Evolutionary conservation across 2,888 invertebrate species (phyloP).

Genomic region (Sinohyriopsis cumingii): DNA sequence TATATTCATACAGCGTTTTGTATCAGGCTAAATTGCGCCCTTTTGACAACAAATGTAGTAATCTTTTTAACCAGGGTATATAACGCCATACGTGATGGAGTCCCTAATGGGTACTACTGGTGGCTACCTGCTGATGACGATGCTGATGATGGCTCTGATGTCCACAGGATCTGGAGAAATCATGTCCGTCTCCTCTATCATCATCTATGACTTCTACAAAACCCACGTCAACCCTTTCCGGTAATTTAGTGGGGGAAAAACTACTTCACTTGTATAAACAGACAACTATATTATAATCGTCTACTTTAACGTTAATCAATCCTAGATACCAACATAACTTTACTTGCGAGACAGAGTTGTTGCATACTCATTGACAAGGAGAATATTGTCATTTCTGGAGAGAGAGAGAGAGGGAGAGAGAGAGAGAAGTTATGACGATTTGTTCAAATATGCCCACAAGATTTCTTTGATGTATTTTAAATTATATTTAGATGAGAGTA

Average conservation of each 20-base stretch:
- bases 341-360: too few species aligned
- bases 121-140: slow-evolving; percentile 48
- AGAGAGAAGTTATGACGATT: too few species aligned
- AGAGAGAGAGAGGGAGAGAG: too few species aligned
- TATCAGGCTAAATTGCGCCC: slow-evolving; percentile 30
- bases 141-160: slow-evolving; percentile 60
- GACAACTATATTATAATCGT: too few species aligned
- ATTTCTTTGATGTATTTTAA: too few species aligned
- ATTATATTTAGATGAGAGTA: too few species aligned
- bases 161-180: slow-evolving; percentile 62
- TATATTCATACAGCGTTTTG: slow-evolving; percentile 37
- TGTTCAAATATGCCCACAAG: too few species aligned
- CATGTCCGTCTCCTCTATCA: slow-evolving; percentile 63
- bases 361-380: too few species aligned
- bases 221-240: slow-evolving; percentile 58
- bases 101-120: slow-evolving; percentile 43
- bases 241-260: slow-evolving; percentile 26
- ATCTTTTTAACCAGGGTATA: slow-evolving; percentile 39
- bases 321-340: too few species aligned
- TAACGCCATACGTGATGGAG: slow-evolving; percentile 53
- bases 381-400: too few species aligned
- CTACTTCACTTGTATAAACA: too few species aligned
- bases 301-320: too few species aligned
- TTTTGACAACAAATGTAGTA: neutral
- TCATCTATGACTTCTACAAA: slow-evolving; percentile 62